Base-by-base conservation (phyloP, 2,888 invertebrate genomes). In the Campoplex nolae region DNA sequence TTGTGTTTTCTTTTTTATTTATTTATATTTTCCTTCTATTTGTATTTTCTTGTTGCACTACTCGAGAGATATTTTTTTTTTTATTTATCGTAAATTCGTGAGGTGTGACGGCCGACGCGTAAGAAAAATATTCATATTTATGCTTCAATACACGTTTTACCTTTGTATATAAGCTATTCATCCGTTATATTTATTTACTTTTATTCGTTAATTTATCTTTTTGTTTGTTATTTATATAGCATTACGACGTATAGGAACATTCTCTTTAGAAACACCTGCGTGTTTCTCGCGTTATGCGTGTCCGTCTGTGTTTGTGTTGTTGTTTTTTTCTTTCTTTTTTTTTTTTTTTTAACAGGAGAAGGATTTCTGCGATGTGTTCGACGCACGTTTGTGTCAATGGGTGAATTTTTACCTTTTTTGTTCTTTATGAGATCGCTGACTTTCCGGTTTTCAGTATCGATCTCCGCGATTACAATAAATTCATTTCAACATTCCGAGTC, bases 251-350 rank as follows among this genome's bases (percentile, higher is more conserved):
- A 88, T 88, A 88, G 86, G 85, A 88, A 88, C 88, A 88, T 88
- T 88, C 88, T 88, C 88, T 86, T 88, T 88, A 88, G 88, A 88
- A 88, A 88, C 88, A 88, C 88, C 88, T 86, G 78, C 79, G 83
- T 84, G 88, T 78, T 86, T 73, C 75, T 77, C 71, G 51, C 74
- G 58, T 62, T 78, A 56, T 74, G 80, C 58, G 80, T 78, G 48
- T 79, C 2, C 65, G 48, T 79, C 11, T 7, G 68, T 75, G 45
- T 70, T 23, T 71, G 23, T 51, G 45, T 48, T 23, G 78, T 65
- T 48, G 23, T 8, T 67, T 42, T 62, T 54, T 23, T 23, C 0
- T 23, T 23, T 23, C 23, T 23, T 23, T 23, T 23, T 23, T 23
- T 23, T 23, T 23, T 23, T 23, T 23, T 23, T 23, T 23, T 23